A percentile compares a stretch with the other conserved stretches of the same genome.
These are phyloP conservation scores for Anabacerthia variegaticeps DNA, from an alignment of 2,797 vertebrate genomes.

Conservation along the genomic window DNA sequence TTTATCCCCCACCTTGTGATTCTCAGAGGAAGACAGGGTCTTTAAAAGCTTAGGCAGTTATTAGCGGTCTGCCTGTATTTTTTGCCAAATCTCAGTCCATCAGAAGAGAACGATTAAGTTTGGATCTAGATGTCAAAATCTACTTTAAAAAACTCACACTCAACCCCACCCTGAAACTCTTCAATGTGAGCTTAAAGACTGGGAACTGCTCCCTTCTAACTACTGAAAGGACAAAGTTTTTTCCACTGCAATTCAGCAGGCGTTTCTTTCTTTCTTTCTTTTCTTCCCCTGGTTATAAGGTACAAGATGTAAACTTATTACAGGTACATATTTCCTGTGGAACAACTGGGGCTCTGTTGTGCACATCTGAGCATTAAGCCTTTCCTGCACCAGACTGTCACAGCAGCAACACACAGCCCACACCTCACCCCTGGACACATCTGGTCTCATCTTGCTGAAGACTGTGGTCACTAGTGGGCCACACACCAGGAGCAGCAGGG, in stretches of 20 bases:
- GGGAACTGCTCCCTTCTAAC: conserved; percentile 3
- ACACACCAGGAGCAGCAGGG: background rate
- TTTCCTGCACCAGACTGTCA: background rate
- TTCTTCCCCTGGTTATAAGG: background rate
- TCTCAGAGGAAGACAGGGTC: background rate
- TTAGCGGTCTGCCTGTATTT: background rate
- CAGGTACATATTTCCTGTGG: conserved; percentile 6
- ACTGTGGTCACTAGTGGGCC: background rate
- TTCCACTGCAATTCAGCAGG: background rate
- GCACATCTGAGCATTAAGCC: background rate
- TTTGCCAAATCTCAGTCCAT: background rate
- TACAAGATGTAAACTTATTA: background rate
- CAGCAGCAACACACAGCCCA: background rate
- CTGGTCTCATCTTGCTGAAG: background rate
- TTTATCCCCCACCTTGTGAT: background rate
- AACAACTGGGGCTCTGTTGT: background rate
- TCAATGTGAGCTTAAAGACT: background rate
- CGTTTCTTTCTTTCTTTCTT: background rate
- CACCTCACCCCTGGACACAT: background rate
- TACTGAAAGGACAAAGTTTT: background rate
- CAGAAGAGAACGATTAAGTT: background rate
- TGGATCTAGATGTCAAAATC: background rate
- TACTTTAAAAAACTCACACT: background rate
- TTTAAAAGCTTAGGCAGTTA: background rate
- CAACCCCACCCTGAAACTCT: background rate